Conservation (phyloP, 2,888 invertebrate genomes). For the Andrena haemorrhoa region DNA sequence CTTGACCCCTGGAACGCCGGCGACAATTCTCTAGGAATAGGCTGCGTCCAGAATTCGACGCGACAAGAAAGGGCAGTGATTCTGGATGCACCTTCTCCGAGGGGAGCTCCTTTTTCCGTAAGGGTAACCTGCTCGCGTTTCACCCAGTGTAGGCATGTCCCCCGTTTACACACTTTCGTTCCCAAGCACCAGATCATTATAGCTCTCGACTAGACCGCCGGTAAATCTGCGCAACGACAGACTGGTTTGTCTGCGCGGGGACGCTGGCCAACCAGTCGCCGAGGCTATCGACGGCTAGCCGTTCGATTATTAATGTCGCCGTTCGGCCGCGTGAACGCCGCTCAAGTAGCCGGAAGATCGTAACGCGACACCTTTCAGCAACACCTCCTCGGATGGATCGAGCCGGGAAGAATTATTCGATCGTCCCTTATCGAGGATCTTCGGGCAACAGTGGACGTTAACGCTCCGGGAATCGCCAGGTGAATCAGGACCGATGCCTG, state of each 20-base stretch:
- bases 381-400: conserved; percentile 50
- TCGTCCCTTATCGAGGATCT: conserved; percentile 29
- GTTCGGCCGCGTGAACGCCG: conserved; percentile 19
- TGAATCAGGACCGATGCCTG: neutral
- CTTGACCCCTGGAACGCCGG: neutral
- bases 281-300: conserved; percentile 36
- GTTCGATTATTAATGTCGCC: conserved; percentile 62
- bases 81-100: no score
- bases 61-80: neutral
- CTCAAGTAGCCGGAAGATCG: conserved; percentile 51
- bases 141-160: neutral
- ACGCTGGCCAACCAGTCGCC: conserved; percentile 20
- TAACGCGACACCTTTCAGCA: conserved; percentile 68
- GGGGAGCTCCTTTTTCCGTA: neutral
- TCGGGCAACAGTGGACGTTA: conserved; percentile 1
- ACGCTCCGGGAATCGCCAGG: neutral
- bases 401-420: conserved; percentile 22
- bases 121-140: neutral
- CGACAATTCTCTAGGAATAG: neutral
- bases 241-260: conserved; percentile 46
- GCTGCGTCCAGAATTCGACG: neutral
- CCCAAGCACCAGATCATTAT: conserved; percentile 20
- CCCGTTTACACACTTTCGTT: conserved; percentile 12
- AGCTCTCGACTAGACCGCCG: conserved; percentile 28
- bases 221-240: conserved; percentile 40